These are phyloP conservation scores for Tineola bisselliella DNA, from an alignment of 2,888 invertebrate genomes.

Conservation along the genomic window DNA sequence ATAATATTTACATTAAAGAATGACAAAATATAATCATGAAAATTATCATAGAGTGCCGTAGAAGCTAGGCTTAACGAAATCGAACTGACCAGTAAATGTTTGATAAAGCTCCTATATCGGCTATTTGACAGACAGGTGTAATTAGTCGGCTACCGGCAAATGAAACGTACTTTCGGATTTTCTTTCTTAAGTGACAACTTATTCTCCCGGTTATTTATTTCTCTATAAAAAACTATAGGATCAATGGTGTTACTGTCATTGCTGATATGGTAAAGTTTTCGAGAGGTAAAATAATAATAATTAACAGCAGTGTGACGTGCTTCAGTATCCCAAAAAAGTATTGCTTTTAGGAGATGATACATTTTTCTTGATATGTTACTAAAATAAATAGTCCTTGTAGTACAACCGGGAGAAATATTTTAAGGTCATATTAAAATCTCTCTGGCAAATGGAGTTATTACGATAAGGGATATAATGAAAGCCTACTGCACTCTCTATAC, in stretches of 20 bases:
- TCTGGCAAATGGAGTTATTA: neutral
- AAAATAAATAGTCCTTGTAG: too few species aligned
- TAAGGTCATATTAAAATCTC: neutral
- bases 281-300: too few species aligned
- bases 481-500: neutral
- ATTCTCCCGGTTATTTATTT: too few species aligned
- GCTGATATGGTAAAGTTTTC: too few species aligned
- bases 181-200: neutral
- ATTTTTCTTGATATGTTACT: too few species aligned
- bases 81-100: neutral
- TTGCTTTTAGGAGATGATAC: too few species aligned
- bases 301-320: too few species aligned
- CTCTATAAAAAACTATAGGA: too few species aligned
- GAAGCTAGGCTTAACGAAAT: neutral
- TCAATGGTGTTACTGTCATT: too few species aligned
- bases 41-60: neutral
- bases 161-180: neutral
- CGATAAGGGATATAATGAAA: conserved; percentile 9
- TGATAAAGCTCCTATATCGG: conserved; percentile 18
- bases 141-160: conserved; percentile 32
- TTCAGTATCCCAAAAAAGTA: too few species aligned
- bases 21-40: neutral
- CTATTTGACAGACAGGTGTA: conserved; percentile 55
- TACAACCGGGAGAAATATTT: neutral
- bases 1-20: neutral